These are phyloP conservation scores for Cephalopterus ornatus DNA, from an alignment of 2,113 vertebrate genomes.

Conservation along the genomic window DNA sequence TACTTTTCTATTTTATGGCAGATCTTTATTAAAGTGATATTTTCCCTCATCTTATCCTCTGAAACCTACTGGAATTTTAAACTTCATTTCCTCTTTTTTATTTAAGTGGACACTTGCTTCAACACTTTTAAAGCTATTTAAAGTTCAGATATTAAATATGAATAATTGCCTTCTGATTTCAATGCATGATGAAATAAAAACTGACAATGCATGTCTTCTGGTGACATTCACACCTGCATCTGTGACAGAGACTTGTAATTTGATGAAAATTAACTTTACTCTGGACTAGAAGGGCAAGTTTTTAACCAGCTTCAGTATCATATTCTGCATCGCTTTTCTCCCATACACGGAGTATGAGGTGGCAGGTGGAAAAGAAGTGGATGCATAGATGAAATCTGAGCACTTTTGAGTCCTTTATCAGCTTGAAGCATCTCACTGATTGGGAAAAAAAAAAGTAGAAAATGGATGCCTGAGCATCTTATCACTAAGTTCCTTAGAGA, in stretches of 20 bases:
- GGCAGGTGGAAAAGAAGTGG: background rate
- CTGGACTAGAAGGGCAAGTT: background rate
- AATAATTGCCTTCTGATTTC: constrained; percentile 47
- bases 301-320: background rate
- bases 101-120: constrained; percentile 35
- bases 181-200: constrained; percentile 40
- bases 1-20: background rate
- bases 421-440: background rate
- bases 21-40: constrained; percentile 3
- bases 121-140: constrained; percentile 45
- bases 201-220: constrained; percentile 32
- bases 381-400: background rate
- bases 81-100: constrained; percentile 35
- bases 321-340: background rate
- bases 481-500: background rate
- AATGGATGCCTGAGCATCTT: background rate
- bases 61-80: constrained; percentile 2
- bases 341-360: background rate
- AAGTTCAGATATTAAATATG: constrained; percentile 37
- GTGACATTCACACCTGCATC: constrained; percentile 45
- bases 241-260: constrained; percentile 1
- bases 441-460: background rate
- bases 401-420: background rate
- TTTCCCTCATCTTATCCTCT: background rate
- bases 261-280: constrained; percentile 45